Base-by-base conservation (phyloP, 2,797 vertebrate genomes). In the Smutsia temminckii region DNA sequence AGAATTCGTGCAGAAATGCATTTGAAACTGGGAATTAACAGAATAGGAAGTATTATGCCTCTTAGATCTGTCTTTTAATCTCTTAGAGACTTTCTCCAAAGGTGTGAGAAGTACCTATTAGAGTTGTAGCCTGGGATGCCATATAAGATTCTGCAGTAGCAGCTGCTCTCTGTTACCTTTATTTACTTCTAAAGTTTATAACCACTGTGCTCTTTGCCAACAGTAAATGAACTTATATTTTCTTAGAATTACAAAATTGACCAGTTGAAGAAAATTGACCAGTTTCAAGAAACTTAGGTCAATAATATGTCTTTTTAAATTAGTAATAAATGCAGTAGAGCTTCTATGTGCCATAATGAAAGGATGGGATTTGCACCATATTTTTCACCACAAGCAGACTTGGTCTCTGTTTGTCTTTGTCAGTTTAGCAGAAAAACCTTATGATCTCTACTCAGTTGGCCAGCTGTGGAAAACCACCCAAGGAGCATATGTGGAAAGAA, bases 281-380 rank as follows among this genome's bases (percentile, higher is more conserved):
- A 46, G 46, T 46, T 81, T 91, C 5, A 72, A 51, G 51, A 93
- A 86, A 88, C 14, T 71, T 84, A n/a, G 57, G 18, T 85, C 37
- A 92, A 23, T 91, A 49, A 20, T 57, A 32, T 49, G 8, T 74
- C 46, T 83, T 91, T 95, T 85, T 81, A 16, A 84, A 83, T 53
- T 79, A 74, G 81, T 27, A 46, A 21, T 66, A 77, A 68, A 63
- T 92, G 91, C 80, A 32, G 14, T 64, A 84, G 74, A 95, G 34
- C 46, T 64, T 74, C 9, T 87, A 2, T 74, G 90, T 97, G 93
- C 81, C 94, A 66, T 88, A 83, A 85, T 34, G 20, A 77, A 77
- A 95, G 92, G 92, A 93, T 94, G 85, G 95, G 91, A 91, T 91
- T 90, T 96, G 63, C 66, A 23, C 86, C 95, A 42, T 93, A 86